A percentile compares a stretch with the other conserved stretches of the same genome.
These are phyloP conservation scores for Chaenodraco wilsoni DNA, from an alignment of 2,797 vertebrate genomes.

Conservation along the genomic window DNA sequence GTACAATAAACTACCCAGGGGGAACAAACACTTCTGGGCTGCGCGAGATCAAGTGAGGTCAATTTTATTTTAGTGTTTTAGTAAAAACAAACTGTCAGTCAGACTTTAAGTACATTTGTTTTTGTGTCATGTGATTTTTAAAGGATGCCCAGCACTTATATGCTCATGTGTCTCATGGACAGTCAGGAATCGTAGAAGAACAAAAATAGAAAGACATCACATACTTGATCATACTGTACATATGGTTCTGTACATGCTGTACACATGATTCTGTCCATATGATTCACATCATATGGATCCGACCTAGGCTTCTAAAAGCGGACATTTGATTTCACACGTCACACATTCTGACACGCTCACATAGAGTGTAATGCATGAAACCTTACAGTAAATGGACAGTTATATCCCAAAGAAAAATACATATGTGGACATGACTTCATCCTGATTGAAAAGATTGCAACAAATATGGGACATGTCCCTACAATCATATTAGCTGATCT, in stretches of 20 bases:
- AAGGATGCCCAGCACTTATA: background rate
- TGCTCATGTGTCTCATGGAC: constrained; percentile 7
- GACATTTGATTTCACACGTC: background rate
- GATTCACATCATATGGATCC: constrained; percentile 4
- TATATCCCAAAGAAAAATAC: background rate
- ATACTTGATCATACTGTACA: too few relatives aligned
- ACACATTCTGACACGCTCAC: background rate
- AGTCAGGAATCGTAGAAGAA: background rate
- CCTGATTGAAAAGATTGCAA: background rate
- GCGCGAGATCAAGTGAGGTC: background rate
- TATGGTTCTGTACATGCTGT: background rate
- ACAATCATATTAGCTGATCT: background rate
- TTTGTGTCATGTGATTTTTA: constrained; percentile 11
- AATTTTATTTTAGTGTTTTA: background rate
- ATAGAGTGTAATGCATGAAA: background rate
- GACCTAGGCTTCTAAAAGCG: background rate
- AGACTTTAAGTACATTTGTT: background rate
- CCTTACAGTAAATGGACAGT: background rate
- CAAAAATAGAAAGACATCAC: background rate
- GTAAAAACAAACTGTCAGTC: background rate
- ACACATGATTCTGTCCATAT: background rate
- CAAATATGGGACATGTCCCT: background rate
- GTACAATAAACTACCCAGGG: background rate
- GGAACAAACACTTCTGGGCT: background rate
- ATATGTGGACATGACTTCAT: background rate